Percentiles rank a stretch among this genome's conserved stretches.
Evolutionary conservation across 2,797 vertebrate species (phyloP).

Genomic region (Alauda arvensis): DNA sequence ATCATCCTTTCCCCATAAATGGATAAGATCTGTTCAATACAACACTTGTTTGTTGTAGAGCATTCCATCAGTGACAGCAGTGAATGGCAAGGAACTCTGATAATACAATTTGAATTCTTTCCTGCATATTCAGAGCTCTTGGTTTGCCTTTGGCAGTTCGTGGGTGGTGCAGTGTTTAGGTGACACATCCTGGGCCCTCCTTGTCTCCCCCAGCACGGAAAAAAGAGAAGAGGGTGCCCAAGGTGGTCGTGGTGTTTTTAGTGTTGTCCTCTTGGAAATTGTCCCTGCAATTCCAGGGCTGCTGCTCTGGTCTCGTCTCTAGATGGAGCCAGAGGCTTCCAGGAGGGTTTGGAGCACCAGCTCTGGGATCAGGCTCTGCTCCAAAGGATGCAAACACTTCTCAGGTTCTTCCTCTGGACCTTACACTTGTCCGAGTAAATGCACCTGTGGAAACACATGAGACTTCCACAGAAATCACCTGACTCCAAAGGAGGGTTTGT

Average conservation of each 20-base stretch:
- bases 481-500: background rate
- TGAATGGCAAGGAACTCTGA: background rate
- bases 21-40: background rate
- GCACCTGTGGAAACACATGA: background rate
- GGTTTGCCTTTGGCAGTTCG: background rate
- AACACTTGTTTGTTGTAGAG: background rate
- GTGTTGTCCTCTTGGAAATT: background rate
- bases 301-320: background rate
- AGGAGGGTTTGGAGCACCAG: accelerated
- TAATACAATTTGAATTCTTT: background rate
- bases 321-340: slow-evolving; percentile 33
- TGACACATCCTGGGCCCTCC: background rate
- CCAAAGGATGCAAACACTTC: background rate
- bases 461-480: background rate
- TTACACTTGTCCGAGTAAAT: background rate
- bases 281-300: background rate
- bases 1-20: background rate
- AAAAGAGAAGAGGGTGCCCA: background rate
- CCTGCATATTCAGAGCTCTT: background rate
- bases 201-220: background rate
- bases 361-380: accelerated
- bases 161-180: background rate
- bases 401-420: background rate
- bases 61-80: background rate
- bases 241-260: background rate